Conservation (phyloP, 2,113 vertebrate genomes). For the Zingel zingel region DNA sequence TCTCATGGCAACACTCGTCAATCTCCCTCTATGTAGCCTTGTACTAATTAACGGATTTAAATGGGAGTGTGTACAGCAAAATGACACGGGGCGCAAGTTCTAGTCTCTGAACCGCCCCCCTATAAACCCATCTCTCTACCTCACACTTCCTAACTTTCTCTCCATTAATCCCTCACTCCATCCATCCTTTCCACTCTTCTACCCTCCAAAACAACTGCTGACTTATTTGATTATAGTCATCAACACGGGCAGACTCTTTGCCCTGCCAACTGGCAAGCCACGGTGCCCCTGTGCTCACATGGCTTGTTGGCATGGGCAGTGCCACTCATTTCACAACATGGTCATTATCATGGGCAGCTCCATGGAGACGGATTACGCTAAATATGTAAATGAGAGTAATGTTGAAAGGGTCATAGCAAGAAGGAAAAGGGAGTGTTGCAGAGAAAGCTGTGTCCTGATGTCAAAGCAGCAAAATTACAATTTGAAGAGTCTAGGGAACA, state of each 20-base stretch:
- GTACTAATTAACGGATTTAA: constrained; percentile 79
- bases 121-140: constrained; percentile 9
- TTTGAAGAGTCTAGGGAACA: constrained; percentile 39
- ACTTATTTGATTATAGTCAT: constrained; percentile 52
- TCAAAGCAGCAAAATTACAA: constrained; percentile 51
- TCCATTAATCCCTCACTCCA: neutral
- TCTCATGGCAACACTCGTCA: constrained; percentile 82
- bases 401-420: constrained; percentile 30
- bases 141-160: constrained; percentile 1
- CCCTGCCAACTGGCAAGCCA: constrained; percentile 63
- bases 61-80: constrained; percentile 53
- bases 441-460: constrained; percentile 2
- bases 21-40: constrained; percentile 67
- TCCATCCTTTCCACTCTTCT: neutral
- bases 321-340: constrained; percentile 58
- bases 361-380: constrained; percentile 54
- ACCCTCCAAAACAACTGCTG: constrained; percentile 8
- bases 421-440: constrained; percentile 13
- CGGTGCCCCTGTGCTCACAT: constrained; percentile 43
- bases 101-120: constrained; percentile 29
- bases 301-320: constrained; percentile 50
- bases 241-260: constrained; percentile 25
- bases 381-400: constrained; percentile 59
- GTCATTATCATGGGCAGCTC: constrained; percentile 65
- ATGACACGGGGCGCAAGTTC: constrained; percentile 49